Percentiles rank a stretch among this genome's conserved stretches.
These are phyloP conservation scores for Tauraco hartlaubi DNA, from an alignment of 2,797 vertebrate genomes.

Conservation along the genomic window DNA sequence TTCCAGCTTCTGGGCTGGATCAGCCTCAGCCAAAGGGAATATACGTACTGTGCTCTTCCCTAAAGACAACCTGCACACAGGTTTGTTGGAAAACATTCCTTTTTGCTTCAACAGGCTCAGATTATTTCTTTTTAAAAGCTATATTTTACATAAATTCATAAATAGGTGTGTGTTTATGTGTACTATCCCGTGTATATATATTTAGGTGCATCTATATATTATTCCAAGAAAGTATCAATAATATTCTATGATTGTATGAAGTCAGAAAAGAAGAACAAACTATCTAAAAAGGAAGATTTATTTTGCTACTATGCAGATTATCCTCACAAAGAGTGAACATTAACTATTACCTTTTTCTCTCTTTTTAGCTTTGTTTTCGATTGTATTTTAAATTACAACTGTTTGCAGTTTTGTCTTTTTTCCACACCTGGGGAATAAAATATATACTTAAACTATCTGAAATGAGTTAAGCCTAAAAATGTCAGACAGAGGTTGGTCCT, in stretches of 20 bases:
- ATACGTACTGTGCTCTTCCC: accelerated
- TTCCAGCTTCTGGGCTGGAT: neutral
- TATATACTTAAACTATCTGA: neutral
- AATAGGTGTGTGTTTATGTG: neutral
- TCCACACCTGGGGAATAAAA: neutral
- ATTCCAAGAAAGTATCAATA: neutral
- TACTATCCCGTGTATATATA: neutral
- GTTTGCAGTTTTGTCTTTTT: neutral
- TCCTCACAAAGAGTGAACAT: neutral
- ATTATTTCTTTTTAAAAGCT: neutral
- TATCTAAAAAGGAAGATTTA: neutral
- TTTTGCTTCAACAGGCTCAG: neutral
- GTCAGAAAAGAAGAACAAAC: neutral
- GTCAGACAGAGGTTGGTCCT: neutral
- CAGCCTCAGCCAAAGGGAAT: neutral
- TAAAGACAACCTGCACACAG: too few relatives aligned
- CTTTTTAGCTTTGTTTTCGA: neutral
- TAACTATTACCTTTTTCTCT: neutral
- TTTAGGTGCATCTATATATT: neutral
- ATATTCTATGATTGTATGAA: neutral
- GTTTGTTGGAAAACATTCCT: neutral
- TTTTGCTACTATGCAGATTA: neutral
- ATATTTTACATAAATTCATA: accelerated
- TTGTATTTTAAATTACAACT: neutral
- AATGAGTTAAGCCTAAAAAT: neutral